Percentiles rank a stretch among this genome's conserved stretches.
Evolutionary conservation across 2,113 vertebrate genomes (phyloP).

Genomic region (Nibea coibor): DNA sequence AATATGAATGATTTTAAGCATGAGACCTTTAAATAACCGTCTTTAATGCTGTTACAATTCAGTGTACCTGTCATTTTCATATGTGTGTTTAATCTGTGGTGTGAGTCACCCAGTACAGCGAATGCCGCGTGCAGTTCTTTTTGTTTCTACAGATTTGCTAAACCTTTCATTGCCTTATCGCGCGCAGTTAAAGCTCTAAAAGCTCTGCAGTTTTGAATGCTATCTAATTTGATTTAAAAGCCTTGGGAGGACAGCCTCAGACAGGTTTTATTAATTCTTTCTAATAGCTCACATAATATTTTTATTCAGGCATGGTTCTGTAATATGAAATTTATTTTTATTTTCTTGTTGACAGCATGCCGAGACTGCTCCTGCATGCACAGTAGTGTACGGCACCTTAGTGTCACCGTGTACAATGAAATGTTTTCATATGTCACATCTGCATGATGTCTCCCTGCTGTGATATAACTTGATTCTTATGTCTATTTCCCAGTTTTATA

Average conservation of each 20-base stretch:
- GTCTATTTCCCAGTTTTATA: conserved; percentile 39
- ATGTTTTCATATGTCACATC: neutral
- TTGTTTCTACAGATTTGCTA: neutral
- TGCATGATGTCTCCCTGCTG: conserved; percentile 21
- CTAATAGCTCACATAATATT: conserved; percentile 5
- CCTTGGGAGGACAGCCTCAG: neutral
- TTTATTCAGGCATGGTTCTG: conserved; percentile 4
- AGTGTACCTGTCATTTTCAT: neutral
- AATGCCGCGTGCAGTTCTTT: no score
- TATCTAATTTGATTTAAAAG: conserved; percentile 23
- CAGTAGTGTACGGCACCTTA: neutral
- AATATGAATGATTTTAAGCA: neutral
- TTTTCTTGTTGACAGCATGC: neutral
- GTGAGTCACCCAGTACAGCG: conserved; percentile 2
- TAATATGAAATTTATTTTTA: no score
- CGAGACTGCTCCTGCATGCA: neutral
- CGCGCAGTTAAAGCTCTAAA: conserved; percentile 12
- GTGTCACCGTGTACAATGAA: neutral
- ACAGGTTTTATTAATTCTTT: conserved; percentile 14
- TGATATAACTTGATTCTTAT: conserved; percentile 30
- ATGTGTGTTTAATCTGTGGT: neutral
- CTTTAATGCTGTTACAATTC: neutral
- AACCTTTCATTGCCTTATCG: conserved; percentile 10
- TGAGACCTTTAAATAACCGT: neutral
- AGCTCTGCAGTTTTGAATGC: neutral